Percentiles rank a stretch among this genome's conserved stretches.
phyloP scores from a whole-genome alignment of 2,113 vertebrate species.

The Urocitellus parryii region DNA sequence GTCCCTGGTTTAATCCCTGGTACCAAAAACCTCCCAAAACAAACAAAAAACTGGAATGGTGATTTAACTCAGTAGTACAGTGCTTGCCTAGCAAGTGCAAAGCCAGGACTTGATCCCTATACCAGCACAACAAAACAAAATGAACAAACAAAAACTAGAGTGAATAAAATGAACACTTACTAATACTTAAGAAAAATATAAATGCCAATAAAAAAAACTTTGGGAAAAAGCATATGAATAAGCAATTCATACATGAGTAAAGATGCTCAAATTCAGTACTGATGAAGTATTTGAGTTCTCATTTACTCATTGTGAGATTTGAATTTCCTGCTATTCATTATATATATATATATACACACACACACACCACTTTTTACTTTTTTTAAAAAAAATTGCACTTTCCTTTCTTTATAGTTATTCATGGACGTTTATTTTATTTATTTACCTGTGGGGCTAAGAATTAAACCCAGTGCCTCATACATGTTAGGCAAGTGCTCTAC shows the following conservation, averaged over 20 bases:
- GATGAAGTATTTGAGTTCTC: not conserved
- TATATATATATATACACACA: too few species aligned
- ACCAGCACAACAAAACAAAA: too few species aligned
- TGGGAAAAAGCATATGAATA: not conserved
- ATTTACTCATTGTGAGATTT: not conserved
- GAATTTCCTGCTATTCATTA: slow-evolving; percentile 8
- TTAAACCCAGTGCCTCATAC: too few species aligned
- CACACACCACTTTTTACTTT: too few species aligned
- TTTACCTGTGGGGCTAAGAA: too few species aligned
- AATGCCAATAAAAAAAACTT: not conserved
- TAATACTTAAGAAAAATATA: slow-evolving; percentile 13
- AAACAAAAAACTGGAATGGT: not conserved
- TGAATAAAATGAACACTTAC: not conserved
- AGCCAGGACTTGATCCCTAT: not conserved
- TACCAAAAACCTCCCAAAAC: too few species aligned
- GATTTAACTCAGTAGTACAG: not conserved
- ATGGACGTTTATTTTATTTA: too few species aligned
- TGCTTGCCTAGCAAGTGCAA: not conserved
- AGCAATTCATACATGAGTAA: slow-evolving; percentile 16
- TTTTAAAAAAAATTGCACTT: too few species aligned
- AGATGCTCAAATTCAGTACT: not conserved
- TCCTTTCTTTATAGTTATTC: too few species aligned
- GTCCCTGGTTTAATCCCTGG: too few species aligned
- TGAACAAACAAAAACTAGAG: not conserved
- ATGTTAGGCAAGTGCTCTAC: too few species aligned